Evolutionary conservation across 2,888 invertebrate genomes (phyloP).

Genomic region (Catocala nupta): DNA sequence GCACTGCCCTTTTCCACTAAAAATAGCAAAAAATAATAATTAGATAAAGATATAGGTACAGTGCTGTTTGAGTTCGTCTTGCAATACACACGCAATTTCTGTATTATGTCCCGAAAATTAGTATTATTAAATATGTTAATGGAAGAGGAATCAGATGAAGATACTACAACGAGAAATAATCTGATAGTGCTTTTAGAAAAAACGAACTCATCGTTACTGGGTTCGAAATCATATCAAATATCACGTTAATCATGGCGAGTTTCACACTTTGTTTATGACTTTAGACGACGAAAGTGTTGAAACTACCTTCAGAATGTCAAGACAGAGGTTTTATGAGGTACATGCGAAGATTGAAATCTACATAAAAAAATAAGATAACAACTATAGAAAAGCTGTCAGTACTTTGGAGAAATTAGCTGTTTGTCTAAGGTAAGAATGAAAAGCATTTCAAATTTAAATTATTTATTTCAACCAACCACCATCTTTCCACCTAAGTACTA

Average conservation of each 20-base stretch:
- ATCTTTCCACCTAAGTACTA: too few species aligned
- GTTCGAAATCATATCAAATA: conserved; percentile 11
- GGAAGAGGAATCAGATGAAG: conserved; percentile 17
- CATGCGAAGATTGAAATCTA: too few species aligned
- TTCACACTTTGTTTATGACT: conserved; percentile 17
- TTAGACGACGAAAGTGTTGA: conserved; percentile 12
- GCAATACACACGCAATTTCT: conserved; percentile 19
- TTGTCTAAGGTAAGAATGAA: neutral
- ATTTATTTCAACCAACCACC: too few species aligned
- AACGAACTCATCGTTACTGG: conserved; percentile 11
- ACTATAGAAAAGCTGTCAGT: conserved; percentile 6
- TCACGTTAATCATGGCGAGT: conserved; percentile 15
- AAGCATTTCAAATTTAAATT: too few species aligned
- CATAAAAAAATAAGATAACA: too few species aligned
- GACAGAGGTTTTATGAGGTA: neutral
- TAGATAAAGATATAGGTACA: conserved; percentile 10
- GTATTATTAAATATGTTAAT: conserved; percentile 17
- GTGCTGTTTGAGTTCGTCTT: conserved; percentile 12
- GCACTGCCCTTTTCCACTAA: conserved; percentile 2
- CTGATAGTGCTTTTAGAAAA: conserved; percentile 15
- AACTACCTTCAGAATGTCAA: conserved; percentile 9
- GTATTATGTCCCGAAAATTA: conserved; percentile 14
- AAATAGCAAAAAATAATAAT: conserved; percentile 1
- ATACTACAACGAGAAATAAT: conserved; percentile 17
- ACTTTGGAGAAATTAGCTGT: conserved; percentile 7